Evolutionary conservation across 2,113 vertebrate genomes (phyloP), one percentile per base, ranked within the genome.

Genomic region (Heterotilapia buettikoferi): DNA sequence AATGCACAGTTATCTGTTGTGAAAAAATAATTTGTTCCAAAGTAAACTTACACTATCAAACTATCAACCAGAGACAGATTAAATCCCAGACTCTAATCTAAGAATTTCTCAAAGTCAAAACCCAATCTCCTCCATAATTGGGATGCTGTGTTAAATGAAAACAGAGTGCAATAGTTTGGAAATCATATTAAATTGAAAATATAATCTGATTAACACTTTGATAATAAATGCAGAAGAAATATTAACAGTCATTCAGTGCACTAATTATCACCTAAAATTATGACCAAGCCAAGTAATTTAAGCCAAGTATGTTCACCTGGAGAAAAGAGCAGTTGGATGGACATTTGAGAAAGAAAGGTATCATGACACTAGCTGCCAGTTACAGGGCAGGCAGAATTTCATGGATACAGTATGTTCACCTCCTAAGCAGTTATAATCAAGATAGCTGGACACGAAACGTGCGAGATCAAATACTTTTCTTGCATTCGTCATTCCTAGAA

Each of bases 401-500:
- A 71, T 71, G 21, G 21, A 45, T 73, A 45, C 59, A 63, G 1
- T 12, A 63, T 18, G 21, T 45, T 45, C 13, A 26, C 40, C 43
- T 73, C 21, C 40, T 18, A 0, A 71, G 38, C 38, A 71, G 1
- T 31, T 19, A 71, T 57, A 78, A 84, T n/a, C 36, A 33, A 36
- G 14, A 33, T 54, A 38, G 57, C 4, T 33, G 24, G 21, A 83
- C 26, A 57, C 18, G 1, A 50, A 43, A 86, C 6, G 13, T 14
- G 24, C 0, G 36, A 47, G 24, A 76, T 82, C 59, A 61, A 63
- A 89, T 10, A 6, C 61, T 36, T 79, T 16, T 21, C 47, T 78
- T 38, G 38, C 29, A 52, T 78, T 57, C 45, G 12, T 59, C 9
- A 1, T 80, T 85, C 61, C 4, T 61, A 9, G 43, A 92, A 85